phyloP scores from a whole-genome alignment of 1,140 invertebrate genomes.

The Leptestheria dahalacensis region DNA sequence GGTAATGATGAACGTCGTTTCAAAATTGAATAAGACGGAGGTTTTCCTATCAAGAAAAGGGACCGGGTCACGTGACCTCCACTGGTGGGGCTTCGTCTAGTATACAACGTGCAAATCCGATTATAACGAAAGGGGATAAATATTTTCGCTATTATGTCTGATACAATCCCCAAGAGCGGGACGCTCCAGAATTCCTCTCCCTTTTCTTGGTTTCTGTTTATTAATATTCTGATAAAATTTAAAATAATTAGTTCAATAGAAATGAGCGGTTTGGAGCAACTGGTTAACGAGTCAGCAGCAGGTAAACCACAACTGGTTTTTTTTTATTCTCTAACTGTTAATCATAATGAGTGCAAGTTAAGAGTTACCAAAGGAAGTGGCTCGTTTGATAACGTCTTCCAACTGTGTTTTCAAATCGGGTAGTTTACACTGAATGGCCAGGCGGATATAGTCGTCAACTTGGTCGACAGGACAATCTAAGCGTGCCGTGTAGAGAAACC shows the following conservation, averaged over 20 bases:
- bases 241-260: too few species aligned
- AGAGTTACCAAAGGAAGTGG: slow-evolving; percentile 31
- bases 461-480: slow-evolving; percentile 28
- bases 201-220: too few species aligned
- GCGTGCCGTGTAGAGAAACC: slow-evolving; percentile 33
- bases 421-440: slow-evolving; percentile 34
- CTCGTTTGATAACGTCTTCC: slow-evolving; percentile 28
- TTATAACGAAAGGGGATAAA: neutral
- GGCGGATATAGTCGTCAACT: slow-evolving; percentile 28
- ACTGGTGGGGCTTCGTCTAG: neutral
- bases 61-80: neutral
- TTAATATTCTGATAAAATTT: too few species aligned
- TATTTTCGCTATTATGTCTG: neutral
- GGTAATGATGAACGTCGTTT: too few species aligned
- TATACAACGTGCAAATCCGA: neutral
- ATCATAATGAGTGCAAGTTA: too few species aligned
- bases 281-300: too few species aligned
- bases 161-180: neutral
- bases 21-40: too few species aligned
- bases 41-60: too few species aligned
- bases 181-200: too few species aligned
- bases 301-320: too few species aligned
- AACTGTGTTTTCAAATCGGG: slow-evolving; percentile 26
- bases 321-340: too few species aligned
- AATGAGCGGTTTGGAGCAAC: too few species aligned